A percentile compares a stretch with the other conserved stretches of the same genome.
Evolutionary conservation across 2,888 invertebrate genomes (phyloP).

Genomic region (Dryocosmus kuriphilus): DNA sequence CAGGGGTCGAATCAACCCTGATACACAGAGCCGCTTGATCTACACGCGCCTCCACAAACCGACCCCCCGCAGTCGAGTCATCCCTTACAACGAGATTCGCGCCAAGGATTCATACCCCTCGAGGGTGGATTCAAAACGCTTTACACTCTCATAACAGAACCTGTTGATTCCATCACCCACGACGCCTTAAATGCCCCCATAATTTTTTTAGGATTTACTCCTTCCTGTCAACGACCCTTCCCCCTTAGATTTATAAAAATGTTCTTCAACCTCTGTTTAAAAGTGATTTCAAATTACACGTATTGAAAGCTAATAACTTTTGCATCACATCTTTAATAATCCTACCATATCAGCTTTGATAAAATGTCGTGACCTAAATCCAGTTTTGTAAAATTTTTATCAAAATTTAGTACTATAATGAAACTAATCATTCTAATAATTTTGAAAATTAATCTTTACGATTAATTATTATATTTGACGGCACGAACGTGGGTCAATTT

Average conservation of each 20-base stretch:
- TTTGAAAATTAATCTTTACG: not conserved
- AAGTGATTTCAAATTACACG: too few species aligned
- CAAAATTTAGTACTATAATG: not conserved
- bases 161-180: conserved; percentile 72
- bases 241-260: not conserved
- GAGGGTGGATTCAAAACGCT: conserved; percentile 77
- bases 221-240: not conserved
- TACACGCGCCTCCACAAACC: conserved; percentile 60
- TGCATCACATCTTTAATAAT: too few species aligned
- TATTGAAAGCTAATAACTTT: too few species aligned
- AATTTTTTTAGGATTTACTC: conserved; percentile 12
- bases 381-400: too few species aligned
- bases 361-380: too few species aligned
- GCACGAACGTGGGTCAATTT: not conserved
- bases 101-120: conserved; percentile 71
- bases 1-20: conserved; percentile 46
- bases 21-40: conserved; percentile 47
- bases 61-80: conserved; percentile 56
- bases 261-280: too few species aligned
- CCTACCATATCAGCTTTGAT: too few species aligned
- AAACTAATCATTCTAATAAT: not conserved
- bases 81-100: conserved; percentile 70
- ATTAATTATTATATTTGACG: not conserved
- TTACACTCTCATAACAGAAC: conserved; percentile 76
- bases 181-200: conserved; percentile 21